phyloP scores from a whole-genome alignment of 2,113 vertebrate species.

The Hucho hucho region DNA sequence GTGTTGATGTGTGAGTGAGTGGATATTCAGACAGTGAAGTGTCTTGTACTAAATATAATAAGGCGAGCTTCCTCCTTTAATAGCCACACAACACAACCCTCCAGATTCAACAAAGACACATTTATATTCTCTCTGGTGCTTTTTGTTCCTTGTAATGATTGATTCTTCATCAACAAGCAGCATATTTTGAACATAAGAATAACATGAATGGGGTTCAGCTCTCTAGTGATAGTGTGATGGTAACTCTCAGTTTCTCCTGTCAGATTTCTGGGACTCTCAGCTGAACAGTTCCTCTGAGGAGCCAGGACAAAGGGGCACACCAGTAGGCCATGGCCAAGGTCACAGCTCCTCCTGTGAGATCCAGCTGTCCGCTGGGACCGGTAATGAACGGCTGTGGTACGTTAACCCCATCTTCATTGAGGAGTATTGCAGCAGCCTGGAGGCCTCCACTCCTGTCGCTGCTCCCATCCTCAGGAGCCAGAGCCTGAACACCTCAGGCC shows the following conservation, averaged over 20 bases:
- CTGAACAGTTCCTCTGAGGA: constrained; percentile 67
- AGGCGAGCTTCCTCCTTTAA: not conserved
- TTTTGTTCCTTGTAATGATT: constrained; percentile 9
- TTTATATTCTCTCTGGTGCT: not conserved
- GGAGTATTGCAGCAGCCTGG: constrained; percentile 67
- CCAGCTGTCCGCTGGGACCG: constrained; percentile 74
- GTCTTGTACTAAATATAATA: not conserved
- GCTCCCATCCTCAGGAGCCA: constrained; percentile 52
- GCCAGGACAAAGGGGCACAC: not conserved
- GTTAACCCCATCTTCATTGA: constrained; percentile 88
- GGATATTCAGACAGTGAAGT: not conserved
- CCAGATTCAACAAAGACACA: too few species aligned
- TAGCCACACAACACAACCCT: not conserved
- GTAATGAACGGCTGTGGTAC: constrained; percentile 76
- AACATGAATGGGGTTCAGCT: too few species aligned
- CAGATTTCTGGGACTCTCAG: constrained; percentile 90
- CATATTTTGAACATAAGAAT: too few species aligned
- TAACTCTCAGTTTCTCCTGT: not conserved
- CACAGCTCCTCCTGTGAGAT: constrained; percentile 77
- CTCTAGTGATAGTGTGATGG: too few species aligned
- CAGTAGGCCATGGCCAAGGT: constrained; percentile 35
- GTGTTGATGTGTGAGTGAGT: not conserved
- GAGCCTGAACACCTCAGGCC: constrained; percentile 25
- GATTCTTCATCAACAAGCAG: too few species aligned
- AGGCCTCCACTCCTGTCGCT: constrained; percentile 30